A percentile compares a stretch with the other conserved stretches of the same genome.
phyloP scores from a whole-genome alignment of 1,140 invertebrate species.

The Zaprionus capensis region DNA sequence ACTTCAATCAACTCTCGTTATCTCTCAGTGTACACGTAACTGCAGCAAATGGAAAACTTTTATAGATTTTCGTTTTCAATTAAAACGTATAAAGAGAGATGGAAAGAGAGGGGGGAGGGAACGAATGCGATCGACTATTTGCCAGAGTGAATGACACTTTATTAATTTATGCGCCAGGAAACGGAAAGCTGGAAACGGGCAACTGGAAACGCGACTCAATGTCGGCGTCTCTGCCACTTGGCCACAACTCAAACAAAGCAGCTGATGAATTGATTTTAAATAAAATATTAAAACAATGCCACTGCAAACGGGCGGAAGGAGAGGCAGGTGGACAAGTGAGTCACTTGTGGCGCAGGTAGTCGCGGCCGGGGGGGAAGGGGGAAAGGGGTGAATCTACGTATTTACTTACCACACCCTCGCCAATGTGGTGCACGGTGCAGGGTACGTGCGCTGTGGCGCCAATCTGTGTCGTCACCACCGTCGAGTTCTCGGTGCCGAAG shows the following conservation, averaged over 20 bases:
- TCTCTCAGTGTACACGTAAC: neutral
- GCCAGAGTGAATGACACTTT: conserved; percentile 42
- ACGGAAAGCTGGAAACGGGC: conserved; percentile 9
- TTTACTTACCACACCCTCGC: conserved; percentile 92
- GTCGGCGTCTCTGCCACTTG: neutral
- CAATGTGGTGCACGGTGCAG: conserved; percentile 92
- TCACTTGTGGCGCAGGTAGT: conserved; percentile 2
- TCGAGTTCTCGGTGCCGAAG: conserved; percentile 93
- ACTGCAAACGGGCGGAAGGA: neutral
- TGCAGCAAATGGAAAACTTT: conserved; percentile 34
- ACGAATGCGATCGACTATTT: conserved; percentile 31
- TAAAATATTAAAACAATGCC: conserved; percentile 73
- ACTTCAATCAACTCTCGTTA: neutral
- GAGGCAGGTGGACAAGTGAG: neutral
- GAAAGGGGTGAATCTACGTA: neutral
- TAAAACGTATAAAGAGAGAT: conserved; percentile 18
- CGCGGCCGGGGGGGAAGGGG: no score
- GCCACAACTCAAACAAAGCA: conserved; percentile 59
- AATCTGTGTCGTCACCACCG: conserved; percentile 91
- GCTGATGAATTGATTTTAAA: conserved; percentile 72
- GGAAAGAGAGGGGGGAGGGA: neutral
- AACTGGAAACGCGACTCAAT: conserved; percentile 5
- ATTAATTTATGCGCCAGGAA: conserved; percentile 42
- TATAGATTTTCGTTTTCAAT: conserved; percentile 59
- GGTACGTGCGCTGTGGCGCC: conserved; percentile 92